A percentile compares a stretch with the other conserved stretches of the same genome.
These are phyloP conservation scores for Catharus ustulatus DNA, from an alignment of 2,797 vertebrate species.

Conservation along the genomic window DNA sequence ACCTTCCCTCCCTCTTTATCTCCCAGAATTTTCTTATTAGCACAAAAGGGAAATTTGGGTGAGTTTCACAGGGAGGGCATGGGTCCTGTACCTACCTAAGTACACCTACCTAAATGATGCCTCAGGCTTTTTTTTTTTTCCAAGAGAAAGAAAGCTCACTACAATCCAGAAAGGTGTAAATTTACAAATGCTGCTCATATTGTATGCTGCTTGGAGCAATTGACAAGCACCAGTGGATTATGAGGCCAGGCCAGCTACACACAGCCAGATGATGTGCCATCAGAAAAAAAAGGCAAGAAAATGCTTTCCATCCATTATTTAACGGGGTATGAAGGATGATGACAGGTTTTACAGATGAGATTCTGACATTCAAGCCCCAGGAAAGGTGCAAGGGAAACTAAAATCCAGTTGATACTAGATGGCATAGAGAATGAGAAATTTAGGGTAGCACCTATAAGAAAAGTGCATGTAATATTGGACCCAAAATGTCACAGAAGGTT, in stretches of 20 bases:
- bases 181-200: background rate
- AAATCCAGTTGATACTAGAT: background rate
- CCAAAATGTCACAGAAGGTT: background rate
- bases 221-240: background rate
- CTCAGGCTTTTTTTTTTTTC: background rate
- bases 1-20: background rate
- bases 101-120: background rate
- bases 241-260: background rate
- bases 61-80: background rate
- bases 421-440: background rate
- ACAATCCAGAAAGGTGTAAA: background rate
- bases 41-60: background rate
- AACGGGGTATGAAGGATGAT: background rate
- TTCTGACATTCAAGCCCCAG: background rate
- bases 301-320: background rate
- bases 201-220: background rate
- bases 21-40: background rate
- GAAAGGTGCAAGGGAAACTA: background rate
- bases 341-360: background rate
- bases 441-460: background rate
- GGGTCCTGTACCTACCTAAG: background rate
- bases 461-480: background rate
- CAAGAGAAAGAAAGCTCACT: background rate
- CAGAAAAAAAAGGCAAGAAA: background rate
- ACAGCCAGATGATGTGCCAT: background rate